These are phyloP conservation scores for Zonitis immaculata DNA, from an alignment of 2,888 invertebrate species.

Conservation along the genomic window DNA sequence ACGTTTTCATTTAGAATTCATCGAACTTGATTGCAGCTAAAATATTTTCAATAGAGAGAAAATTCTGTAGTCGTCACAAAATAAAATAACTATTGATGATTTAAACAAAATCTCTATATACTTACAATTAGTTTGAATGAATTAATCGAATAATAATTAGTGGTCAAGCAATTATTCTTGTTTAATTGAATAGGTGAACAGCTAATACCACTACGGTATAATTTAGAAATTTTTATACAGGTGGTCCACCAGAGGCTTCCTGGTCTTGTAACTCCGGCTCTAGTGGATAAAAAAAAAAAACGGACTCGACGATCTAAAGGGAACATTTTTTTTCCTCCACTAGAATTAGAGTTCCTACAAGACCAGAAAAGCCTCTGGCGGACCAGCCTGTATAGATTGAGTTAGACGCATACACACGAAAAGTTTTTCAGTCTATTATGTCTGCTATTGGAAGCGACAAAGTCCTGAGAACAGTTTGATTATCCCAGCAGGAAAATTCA, in stretches of 20 bases:
- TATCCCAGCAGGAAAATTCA: slow-evolving; percentile 14
- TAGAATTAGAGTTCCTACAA: too few relatives aligned
- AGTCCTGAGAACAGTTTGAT: not conserved
- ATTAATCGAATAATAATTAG: not conserved
- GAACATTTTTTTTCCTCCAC: too few relatives aligned
- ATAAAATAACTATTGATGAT: not conserved
- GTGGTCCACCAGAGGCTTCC: too few relatives aligned
- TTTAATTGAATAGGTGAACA: not conserved
- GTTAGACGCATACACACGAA: too few relatives aligned
- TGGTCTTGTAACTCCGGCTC: too few relatives aligned
- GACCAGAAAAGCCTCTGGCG: not conserved
- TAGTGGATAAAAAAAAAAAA: too few relatives aligned
- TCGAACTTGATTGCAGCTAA: not conserved
- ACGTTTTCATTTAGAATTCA: slow-evolving; percentile 3
- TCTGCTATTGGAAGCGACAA: not conserved
- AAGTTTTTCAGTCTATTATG: too few relatives aligned
- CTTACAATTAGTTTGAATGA: not conserved
- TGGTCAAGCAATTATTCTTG: not conserved
- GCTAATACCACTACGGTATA: not conserved
- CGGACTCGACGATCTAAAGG: too few relatives aligned
- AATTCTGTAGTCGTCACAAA: not conserved
- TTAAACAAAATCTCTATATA: not conserved
- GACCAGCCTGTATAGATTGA: too few relatives aligned
- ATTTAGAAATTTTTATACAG: not conserved
- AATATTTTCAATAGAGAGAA: not conserved